Evolutionary conservation across 2,888 invertebrate genomes (phyloP).

Genomic region (Lomographa bimaculata): DNA sequence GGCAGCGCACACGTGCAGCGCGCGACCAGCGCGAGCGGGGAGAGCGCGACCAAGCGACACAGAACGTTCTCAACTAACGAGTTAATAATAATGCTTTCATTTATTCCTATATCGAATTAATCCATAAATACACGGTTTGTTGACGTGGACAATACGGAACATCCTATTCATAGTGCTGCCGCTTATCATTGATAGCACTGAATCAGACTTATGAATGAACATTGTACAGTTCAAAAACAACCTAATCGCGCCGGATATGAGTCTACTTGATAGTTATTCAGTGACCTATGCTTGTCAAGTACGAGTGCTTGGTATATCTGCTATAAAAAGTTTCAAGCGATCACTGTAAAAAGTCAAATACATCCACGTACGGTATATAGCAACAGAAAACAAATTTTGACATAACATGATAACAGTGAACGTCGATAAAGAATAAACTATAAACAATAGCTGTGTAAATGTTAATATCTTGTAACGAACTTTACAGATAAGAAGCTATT

Average conservation of each 20-base stretch:
- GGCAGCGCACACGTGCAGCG: constrained; percentile 62
- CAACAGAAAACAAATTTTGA: constrained; percentile 69
- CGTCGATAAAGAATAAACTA: constrained; percentile 70
- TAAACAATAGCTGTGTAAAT: constrained; percentile 67
- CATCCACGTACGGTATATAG: constrained; percentile 51
- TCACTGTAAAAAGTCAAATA: too few relatives aligned
- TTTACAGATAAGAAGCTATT: constrained; percentile 60
- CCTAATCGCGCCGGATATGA: background rate
- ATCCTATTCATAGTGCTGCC: constrained; percentile 9
- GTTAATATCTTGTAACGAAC: constrained; percentile 61
- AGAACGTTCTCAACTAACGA: constrained; percentile 56
- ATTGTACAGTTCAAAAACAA: background rate
- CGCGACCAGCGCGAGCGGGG: constrained; percentile 39
- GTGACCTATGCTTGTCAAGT: constrained; percentile 3
- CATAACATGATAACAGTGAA: constrained; percentile 64
- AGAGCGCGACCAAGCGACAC: constrained; percentile 28
- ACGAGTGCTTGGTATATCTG: too few relatives aligned
- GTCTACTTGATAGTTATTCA: constrained; percentile 6
- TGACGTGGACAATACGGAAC: constrained; percentile 8
- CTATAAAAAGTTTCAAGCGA: too few relatives aligned
- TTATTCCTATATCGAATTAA: constrained; percentile 30
- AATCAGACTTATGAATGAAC: background rate
- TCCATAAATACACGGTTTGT: constrained; percentile 7
- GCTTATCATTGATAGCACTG: background rate
- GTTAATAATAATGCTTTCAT: constrained; percentile 57